These are phyloP conservation scores for Phocides pigmalion DNA, from an alignment of 1,140 invertebrate genomes.

Conservation along the genomic window DNA sequence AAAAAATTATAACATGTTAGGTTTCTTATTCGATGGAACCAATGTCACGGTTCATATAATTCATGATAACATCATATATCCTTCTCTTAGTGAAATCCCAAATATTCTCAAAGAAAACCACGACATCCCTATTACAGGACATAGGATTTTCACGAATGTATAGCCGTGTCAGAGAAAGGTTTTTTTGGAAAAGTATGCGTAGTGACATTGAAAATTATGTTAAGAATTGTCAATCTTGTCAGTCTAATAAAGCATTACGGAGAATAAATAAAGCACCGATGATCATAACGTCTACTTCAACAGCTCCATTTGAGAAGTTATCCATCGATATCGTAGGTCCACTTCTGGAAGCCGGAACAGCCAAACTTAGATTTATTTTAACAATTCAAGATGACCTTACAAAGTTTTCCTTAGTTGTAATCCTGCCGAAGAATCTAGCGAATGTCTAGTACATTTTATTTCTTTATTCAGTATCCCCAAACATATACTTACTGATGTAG, in stretches of 20 bases:
- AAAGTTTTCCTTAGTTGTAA: slow-evolving; percentile 4
- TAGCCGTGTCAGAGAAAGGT: too few relatives aligned
- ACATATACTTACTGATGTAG: too few relatives aligned
- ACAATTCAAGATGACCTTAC: slow-evolving; percentile 14
- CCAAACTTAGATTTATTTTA: slow-evolving; percentile 15
- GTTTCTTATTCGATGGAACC: too few relatives aligned
- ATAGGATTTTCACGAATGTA: too few relatives aligned
- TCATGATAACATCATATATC: slow-evolving; percentile 37
- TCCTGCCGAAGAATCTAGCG: slow-evolving; percentile 8
- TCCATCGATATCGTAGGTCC: slow-evolving; percentile 24
- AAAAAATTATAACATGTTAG: too few relatives aligned
- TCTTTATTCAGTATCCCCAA: slow-evolving; percentile 18
- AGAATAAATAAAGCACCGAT: slow-evolving; percentile 21
- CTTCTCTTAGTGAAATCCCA: slow-evolving; percentile 34
- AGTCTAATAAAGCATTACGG: slow-evolving; percentile 23
- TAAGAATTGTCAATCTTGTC: slow-evolving; percentile 19
- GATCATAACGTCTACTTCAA: slow-evolving; percentile 18
- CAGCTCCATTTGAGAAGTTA: slow-evolving; percentile 15
- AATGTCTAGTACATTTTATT: slow-evolving; percentile 26
- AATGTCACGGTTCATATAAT: too few relatives aligned
- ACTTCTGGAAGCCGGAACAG: slow-evolving; percentile 7
- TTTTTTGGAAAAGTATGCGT: too few relatives aligned
- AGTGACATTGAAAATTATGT: too few relatives aligned
- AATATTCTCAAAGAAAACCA: slow-evolving; percentile 41
- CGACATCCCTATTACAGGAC: slow-evolving; percentile 39